Conservation (phyloP, 2,797 vertebrate genomes). For the Nyctibius grandis region DNA sequence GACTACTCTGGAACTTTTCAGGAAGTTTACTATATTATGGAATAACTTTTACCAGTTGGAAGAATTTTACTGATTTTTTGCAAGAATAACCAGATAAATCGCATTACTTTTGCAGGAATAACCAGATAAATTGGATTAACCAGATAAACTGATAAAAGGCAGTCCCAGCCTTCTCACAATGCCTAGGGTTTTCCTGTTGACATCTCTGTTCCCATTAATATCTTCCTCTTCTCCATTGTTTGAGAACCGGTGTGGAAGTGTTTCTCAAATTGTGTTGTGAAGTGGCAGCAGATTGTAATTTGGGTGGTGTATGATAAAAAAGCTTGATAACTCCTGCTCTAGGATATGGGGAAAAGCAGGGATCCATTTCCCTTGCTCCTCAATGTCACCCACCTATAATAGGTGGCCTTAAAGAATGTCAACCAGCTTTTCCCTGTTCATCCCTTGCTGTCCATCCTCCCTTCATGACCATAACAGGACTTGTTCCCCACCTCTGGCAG, state of each 20-base stretch:
- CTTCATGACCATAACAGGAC: neutral
- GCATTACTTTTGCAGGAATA: neutral
- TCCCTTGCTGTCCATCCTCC: neutral
- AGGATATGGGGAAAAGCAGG: neutral
- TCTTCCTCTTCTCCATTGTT: neutral
- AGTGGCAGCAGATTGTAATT: neutral
- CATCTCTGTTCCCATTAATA: neutral
- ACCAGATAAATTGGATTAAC: neutral
- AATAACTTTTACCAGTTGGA: neutral
- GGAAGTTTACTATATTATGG: neutral
- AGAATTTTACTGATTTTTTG: neutral
- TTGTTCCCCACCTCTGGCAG: neutral
- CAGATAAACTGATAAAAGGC: neutral
- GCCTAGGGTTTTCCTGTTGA: neutral
- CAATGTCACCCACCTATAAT: fast-evolving
- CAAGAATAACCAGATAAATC: neutral
- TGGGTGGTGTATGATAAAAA: neutral
- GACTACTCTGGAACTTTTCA: neutral
- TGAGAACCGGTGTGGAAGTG: neutral
- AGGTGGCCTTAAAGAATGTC: neutral
- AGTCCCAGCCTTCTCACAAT: neutral
- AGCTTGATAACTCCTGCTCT: neutral
- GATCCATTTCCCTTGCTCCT: neutral
- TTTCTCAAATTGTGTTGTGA: neutral
- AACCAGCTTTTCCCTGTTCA: neutral